Evolutionary conservation across 2,888 invertebrate genomes (phyloP), one percentile per base, ranked within the genome.

Genomic region (Drosophila meridiana): DNA sequence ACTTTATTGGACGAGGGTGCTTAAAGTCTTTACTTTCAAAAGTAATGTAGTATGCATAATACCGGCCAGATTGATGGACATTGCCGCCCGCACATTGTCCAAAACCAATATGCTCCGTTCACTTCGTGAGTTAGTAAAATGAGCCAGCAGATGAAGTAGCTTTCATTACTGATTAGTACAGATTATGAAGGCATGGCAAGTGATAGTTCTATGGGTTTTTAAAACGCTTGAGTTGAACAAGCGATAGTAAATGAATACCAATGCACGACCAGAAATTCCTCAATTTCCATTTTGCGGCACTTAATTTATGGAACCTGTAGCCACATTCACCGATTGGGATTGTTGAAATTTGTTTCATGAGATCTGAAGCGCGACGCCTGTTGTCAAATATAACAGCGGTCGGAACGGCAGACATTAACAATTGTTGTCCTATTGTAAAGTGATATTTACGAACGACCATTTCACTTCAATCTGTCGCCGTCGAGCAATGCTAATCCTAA

Each of bases 361-460:
- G 78, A 90, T 86, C 83, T 73, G 73, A 76, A 66, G 71, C 61
- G 64, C 38, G 58, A 28, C 69, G 50, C 61, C 30, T 80, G 79
- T 87, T 82, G 87, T 87, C 68, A 80, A 89, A 83, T 73, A 62
- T 85, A 85, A 83, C 90, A 87, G 83, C 74, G 82, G 60, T 72
- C 66, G 60, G 82, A 56, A 68, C 76, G 82, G 71, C 76, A 75
- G 48, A 50, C 26, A 43, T 62, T 34, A 58, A 28, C 38, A 42
- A 47, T 57, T 30, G 48, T 50, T n/a, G 30, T 5, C 34, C 48
- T 42, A 11, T 64, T 76, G 73, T 75, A 64, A 73, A 71, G 26
- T 40, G 71, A 78, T 78, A 75, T 71, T 53, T 64, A 47, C 55
- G 74, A 64, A 53, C 61, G 61, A 62, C 62, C 2, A 68, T 71